These are phyloP conservation scores for Fragum whitleyi DNA, from an alignment of 2,888 invertebrate genomes.

Conservation along the genomic window DNA sequence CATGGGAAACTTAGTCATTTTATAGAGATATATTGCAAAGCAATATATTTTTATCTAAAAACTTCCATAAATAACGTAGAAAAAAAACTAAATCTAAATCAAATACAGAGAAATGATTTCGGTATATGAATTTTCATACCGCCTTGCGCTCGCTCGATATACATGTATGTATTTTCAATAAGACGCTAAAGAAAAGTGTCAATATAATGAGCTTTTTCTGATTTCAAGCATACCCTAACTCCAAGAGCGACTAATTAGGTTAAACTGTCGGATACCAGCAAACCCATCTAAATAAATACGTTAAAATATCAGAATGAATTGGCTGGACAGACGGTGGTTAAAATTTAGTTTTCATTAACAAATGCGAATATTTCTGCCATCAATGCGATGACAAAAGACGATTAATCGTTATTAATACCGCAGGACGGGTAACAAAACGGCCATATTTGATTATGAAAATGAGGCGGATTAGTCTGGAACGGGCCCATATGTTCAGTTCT, in stretches of 20 bases:
- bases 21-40: too few relatives aligned
- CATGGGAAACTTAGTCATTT: too few relatives aligned
- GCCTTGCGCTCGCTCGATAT: too few relatives aligned
- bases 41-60: too few relatives aligned
- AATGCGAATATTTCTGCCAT: conserved; percentile 64
- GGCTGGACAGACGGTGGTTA: conserved; percentile 59
- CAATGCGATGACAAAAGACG: conserved; percentile 62
- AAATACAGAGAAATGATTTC: too few relatives aligned
- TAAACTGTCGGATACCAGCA: background rate
- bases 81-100: too few relatives aligned
- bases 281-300: conserved; percentile 47
- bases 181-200: too few relatives aligned
- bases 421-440: conserved; percentile 55
- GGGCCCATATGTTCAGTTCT: conserved; percentile 61
- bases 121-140: too few relatives aligned
- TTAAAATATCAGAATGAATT: conserved; percentile 59
- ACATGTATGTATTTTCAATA: too few relatives aligned
- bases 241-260: background rate
- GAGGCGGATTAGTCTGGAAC: conserved; percentile 51
- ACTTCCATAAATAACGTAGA: too few relatives aligned
- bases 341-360: conserved; percentile 69
- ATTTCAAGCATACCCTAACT: background rate
- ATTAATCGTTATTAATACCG: conserved; percentile 58
- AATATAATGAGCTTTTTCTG: too few relatives aligned
- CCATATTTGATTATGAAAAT: conserved; percentile 71